A percentile compares a stretch with the other conserved stretches of the same genome.
These are phyloP conservation scores for Sarcophilus harrisii DNA, from an alignment of 2,797 vertebrate species.

Conservation along the genomic window DNA sequence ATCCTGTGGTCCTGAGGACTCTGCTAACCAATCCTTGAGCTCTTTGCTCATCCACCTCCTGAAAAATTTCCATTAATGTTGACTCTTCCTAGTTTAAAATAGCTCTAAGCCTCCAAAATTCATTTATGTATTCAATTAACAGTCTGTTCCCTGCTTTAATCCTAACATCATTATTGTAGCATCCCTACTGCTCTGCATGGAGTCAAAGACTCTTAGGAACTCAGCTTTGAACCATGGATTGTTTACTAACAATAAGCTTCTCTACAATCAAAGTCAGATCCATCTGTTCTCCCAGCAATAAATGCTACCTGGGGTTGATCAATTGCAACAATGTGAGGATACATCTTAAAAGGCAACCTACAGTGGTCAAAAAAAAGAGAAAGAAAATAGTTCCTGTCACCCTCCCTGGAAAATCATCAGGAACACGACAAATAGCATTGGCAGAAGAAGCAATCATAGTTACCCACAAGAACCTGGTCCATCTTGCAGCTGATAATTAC, in stretches of 20 bases:
- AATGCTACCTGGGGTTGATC: constrained; percentile 4
- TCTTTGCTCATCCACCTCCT: background rate
- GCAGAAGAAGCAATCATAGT: background rate
- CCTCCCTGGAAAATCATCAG: background rate
- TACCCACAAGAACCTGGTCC: background rate
- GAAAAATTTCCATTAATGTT: background rate
- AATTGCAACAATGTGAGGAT: background rate
- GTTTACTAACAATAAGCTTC: background rate
- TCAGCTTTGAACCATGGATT: background rate
- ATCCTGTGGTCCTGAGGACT: background rate
- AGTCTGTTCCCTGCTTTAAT: constrained; percentile 2
- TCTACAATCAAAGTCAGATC: background rate
- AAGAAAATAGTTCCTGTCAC: background rate
- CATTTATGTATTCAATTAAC: constrained; percentile 4
- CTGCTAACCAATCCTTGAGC: background rate
- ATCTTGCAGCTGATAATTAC: background rate
- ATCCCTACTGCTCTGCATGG: background rate
- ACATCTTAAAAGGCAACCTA: background rate
- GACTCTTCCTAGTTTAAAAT: background rate
- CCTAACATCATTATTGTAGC: background rate
- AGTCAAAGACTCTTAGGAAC: background rate
- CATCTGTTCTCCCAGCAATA: background rate
- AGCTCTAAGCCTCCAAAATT: background rate
- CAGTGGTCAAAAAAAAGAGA: background rate
- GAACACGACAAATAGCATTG: background rate